These are phyloP conservation scores for Oceanodroma leucorhoa DNA, from an alignment of 2,797 vertebrate species.

Conservation along the genomic window DNA sequence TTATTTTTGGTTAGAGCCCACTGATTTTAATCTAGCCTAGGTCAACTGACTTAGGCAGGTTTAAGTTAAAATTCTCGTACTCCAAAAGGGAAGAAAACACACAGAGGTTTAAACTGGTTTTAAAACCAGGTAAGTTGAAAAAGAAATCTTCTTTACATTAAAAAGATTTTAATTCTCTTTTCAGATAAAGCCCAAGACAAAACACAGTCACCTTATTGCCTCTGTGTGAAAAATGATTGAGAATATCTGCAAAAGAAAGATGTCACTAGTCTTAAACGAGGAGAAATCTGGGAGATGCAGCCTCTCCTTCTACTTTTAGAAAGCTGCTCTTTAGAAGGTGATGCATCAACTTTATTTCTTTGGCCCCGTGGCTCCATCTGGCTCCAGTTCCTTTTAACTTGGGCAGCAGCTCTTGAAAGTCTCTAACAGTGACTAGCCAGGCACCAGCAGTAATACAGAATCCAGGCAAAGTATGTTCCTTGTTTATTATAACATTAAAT, in stretches of 20 bases:
- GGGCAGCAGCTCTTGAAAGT: not conserved
- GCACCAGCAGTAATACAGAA: not conserved
- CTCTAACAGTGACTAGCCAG: not conserved
- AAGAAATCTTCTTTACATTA: not conserved
- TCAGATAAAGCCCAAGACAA: not conserved
- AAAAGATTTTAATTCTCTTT: not conserved
- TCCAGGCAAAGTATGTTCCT: not conserved
- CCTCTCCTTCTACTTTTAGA: not conserved
- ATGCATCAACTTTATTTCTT: not conserved
- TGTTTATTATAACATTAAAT: not conserved
- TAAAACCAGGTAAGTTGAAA: not conserved
- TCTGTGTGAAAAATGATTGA: not conserved
- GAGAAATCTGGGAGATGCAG: not conserved
- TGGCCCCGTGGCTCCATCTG: not conserved
- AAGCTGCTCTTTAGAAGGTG: not conserved
- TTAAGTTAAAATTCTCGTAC: not conserved
- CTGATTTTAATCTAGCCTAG: not conserved
- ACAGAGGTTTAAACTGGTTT: not conserved
- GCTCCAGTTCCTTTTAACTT: not conserved
- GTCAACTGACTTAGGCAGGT: not conserved
- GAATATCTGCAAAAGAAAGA: not conserved
- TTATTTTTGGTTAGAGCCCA: not conserved
- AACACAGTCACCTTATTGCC: not conserved
- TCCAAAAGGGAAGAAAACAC: not conserved
- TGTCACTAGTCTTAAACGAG: not conserved